A percentile compares a stretch with the other conserved stretches of the same genome.
phyloP scores from a whole-genome alignment of 2,113 vertebrate species.

The Sceloporus tristichus region DNA sequence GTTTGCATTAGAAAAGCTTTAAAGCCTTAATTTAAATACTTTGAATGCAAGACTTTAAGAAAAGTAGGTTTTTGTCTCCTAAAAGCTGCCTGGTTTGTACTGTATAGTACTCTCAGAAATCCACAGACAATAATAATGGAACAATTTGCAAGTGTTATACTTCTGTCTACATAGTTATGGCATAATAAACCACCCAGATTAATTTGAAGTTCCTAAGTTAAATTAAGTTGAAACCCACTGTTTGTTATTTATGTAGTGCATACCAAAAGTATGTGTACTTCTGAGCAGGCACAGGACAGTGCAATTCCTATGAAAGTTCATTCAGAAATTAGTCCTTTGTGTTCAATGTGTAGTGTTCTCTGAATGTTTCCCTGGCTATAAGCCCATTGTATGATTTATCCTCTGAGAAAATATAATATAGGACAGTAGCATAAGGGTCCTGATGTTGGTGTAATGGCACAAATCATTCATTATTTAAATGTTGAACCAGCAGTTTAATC shows the following conservation, averaged over 20 bases:
- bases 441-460: not conserved
- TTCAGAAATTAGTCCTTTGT: no score
- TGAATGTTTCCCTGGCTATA: no score
- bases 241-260: not conserved
- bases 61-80: not conserved
- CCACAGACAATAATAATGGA: not conserved
- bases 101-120: not conserved
- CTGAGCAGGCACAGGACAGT: no score
- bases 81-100: slow-evolving; percentile 5
- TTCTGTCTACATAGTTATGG: not conserved
- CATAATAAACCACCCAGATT: not conserved
- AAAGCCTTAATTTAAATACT: slow-evolving; percentile 14
- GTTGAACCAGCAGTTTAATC: not conserved
- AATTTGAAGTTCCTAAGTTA: not conserved
- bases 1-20: not conserved
- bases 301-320: no score
- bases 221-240: not conserved
- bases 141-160: not conserved
- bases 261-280: not conserved
- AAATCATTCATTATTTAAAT: not conserved
- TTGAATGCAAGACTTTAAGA: not conserved
- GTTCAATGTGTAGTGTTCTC: no score
- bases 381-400: no score
- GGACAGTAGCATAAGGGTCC: not conserved
- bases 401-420: not conserved